Evolutionary conservation across 2,797 vertebrate species (phyloP).

Genomic region (Gadopsis bispinosus): DNA sequence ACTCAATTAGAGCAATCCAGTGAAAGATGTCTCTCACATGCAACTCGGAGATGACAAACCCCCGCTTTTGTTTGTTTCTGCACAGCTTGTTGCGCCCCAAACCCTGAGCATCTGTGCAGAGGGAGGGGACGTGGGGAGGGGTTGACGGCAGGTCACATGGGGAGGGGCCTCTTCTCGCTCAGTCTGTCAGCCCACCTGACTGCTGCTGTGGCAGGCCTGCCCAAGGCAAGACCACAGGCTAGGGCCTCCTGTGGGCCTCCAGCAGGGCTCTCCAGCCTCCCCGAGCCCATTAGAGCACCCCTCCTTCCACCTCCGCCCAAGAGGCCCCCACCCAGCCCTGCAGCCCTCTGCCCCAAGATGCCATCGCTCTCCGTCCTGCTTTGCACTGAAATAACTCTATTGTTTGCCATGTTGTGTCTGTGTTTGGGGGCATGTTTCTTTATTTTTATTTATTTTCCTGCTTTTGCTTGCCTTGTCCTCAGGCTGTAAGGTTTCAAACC

Average conservation of each 20-base stretch:
- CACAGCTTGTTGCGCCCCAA: slow-evolving; percentile 78
- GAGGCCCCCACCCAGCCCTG: slow-evolving; percentile 76
- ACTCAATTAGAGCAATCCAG: slow-evolving; percentile 28
- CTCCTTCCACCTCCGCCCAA: slow-evolving; percentile 59
- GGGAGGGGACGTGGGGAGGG: slow-evolving; percentile 42
- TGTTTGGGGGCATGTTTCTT: slow-evolving; percentile 75
- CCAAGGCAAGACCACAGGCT: slow-evolving; percentile 91
- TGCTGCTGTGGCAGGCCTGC: slow-evolving; percentile 87
- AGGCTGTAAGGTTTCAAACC: slow-evolving; percentile 77
- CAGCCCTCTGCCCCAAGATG: slow-evolving; percentile 83
- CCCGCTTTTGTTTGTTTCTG: slow-evolving; percentile 66
- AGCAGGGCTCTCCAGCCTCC: slow-evolving; percentile 86
- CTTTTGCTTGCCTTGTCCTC: slow-evolving; percentile 72
- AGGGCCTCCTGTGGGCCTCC: slow-evolving; percentile 89
- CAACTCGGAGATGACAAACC: slow-evolving; percentile 46
- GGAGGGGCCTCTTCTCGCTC: slow-evolving; percentile 75
- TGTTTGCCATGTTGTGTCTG: slow-evolving; percentile 71
- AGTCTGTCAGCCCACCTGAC: slow-evolving; percentile 87
- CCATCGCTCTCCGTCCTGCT: slow-evolving; percentile 77
- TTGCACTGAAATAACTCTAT: slow-evolving; percentile 77
- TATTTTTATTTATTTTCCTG: slow-evolving; percentile 67
- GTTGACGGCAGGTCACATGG: slow-evolving; percentile 75
- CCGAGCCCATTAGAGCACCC: slow-evolving; percentile 89
- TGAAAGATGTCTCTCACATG: slow-evolving; percentile 30
- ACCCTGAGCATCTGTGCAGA: slow-evolving; percentile 75